Percentiles rank a stretch among this genome's conserved stretches.
Evolutionary conservation across 2,888 invertebrate species (phyloP).

Genomic region (Troides aeacus): DNA sequence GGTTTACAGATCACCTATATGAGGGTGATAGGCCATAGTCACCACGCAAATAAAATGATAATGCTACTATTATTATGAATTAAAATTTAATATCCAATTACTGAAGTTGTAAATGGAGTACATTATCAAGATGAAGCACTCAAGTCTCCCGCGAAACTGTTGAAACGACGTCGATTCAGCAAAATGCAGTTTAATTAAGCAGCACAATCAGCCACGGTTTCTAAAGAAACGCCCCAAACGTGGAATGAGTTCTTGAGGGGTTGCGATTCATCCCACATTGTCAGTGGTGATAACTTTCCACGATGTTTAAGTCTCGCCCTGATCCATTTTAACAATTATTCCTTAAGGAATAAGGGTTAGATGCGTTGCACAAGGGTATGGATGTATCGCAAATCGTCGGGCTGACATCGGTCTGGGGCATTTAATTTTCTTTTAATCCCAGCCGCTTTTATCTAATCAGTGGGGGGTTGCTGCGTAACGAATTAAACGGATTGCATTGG

Average conservation of each 20-base stretch:
- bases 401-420: slow-evolving; percentile 68
- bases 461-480: slow-evolving; percentile 72
- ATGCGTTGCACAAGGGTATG: slow-evolving; percentile 21
- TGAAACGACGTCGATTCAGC: slow-evolving; percentile 43
- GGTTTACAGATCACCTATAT: no score
- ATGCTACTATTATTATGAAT: no score
- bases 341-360: slow-evolving; percentile 33
- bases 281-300: slow-evolving; percentile 55
- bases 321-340: slow-evolving; percentile 38
- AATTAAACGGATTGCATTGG: slow-evolving; percentile 77
- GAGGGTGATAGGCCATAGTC: no score
- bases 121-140: slow-evolving; percentile 13
- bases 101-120: slow-evolving; percentile 2
- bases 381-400: slow-evolving; percentile 50
- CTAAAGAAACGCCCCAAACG: slow-evolving; percentile 75
- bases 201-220: slow-evolving; percentile 72
- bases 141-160: slow-evolving; percentile 15
- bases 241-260: slow-evolving; percentile 74
- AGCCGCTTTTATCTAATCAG: slow-evolving; percentile 72
- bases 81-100: no score
- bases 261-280: slow-evolving; percentile 55
- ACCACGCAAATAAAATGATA: no score
- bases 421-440: slow-evolving; percentile 80
- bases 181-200: slow-evolving; percentile 76
- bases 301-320: slow-evolving; percentile 28